Percentiles rank a stretch among this genome's conserved stretches.
These are phyloP conservation scores for Lysandra coridon DNA, from an alignment of 2,888 invertebrate genomes.

Conservation along the genomic window DNA sequence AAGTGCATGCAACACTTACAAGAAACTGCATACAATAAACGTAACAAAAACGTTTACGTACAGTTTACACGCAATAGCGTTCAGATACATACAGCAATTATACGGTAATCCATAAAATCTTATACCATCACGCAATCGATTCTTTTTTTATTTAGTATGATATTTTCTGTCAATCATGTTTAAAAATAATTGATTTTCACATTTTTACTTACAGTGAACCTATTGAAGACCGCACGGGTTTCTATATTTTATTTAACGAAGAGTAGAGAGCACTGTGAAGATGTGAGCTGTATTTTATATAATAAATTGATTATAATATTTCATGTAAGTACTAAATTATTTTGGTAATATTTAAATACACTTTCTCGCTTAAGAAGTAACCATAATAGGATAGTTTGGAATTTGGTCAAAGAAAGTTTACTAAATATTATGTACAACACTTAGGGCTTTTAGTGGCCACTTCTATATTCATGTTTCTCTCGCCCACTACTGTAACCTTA, in stretches of 20 bases:
- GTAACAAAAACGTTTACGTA: too few species aligned
- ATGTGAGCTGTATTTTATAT: slow-evolving; percentile 70
- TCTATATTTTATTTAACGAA: slow-evolving; percentile 47
- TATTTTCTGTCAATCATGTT: background rate
- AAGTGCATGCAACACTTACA: background rate
- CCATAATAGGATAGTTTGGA: slow-evolving; percentile 58
- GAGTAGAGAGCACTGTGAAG: slow-evolving; percentile 68
- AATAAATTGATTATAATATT: slow-evolving; percentile 56
- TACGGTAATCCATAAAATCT: too few species aligned
- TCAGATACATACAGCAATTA: too few species aligned
- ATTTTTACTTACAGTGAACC: slow-evolving; percentile 30
- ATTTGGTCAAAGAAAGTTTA: slow-evolving; percentile 60
- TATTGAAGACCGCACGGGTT: slow-evolving; percentile 25
- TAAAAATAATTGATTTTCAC: background rate
- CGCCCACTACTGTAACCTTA: slow-evolving; percentile 26
- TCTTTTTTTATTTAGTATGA: background rate
- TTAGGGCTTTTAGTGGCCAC: slow-evolving; percentile 58
- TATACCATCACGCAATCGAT: too few species aligned
- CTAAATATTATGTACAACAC: slow-evolving; percentile 52
- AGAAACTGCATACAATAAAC: background rate
- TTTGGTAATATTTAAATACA: slow-evolving; percentile 74
- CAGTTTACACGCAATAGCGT: too few species aligned
- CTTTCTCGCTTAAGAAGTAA: slow-evolving; percentile 68
- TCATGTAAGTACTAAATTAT: slow-evolving; percentile 78
- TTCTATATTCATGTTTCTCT: slow-evolving; percentile 15